A percentile compares a stretch with the other conserved stretches of the same genome.
Conservation (phyloP, 2,888 invertebrate species). For the Entomobrya proxima region DNA sequence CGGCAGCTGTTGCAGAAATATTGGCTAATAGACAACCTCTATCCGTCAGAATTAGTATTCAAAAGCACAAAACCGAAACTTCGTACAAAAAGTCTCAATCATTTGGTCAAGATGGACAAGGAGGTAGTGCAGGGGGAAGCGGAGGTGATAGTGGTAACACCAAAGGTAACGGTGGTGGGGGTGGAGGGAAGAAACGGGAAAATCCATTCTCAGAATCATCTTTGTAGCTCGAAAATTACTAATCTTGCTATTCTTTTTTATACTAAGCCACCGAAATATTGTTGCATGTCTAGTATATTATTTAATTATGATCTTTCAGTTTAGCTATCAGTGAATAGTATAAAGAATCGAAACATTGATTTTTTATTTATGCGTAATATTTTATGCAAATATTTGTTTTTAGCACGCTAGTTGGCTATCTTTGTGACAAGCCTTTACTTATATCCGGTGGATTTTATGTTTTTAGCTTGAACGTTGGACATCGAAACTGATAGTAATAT, state of each 20-base stretch:
- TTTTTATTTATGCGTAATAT: too few relatives aligned
- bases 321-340: too few relatives aligned
- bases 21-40: slow-evolving; percentile 65
- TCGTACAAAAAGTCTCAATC: slow-evolving; percentile 67
- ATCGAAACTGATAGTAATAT: too few relatives aligned
- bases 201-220: slow-evolving; percentile 56
- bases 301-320: too few relatives aligned
- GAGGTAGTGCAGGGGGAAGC: background rate
- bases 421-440: too few relatives aligned
- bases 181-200: slow-evolving; percentile 11
- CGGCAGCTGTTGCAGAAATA: slow-evolving; percentile 67
- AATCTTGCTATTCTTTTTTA: background rate
- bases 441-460: too few relatives aligned
- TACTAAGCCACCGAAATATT: background rate
- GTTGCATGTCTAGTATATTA: too few relatives aligned
- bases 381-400: too few relatives aligned
- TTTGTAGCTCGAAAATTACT: background rate
- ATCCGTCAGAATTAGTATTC: slow-evolving; percentile 69
- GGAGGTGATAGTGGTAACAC: background rate
- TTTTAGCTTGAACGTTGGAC: too few relatives aligned
- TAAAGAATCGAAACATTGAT: too few relatives aligned
- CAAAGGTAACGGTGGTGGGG: slow-evolving; percentile 19
- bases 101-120: slow-evolving; percentile 1
- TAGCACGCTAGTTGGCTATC: too few relatives aligned
- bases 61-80: slow-evolving; percentile 69